Evolutionary conservation across 2,797 vertebrate species (phyloP).

Genomic region (Periparus ater): DNA sequence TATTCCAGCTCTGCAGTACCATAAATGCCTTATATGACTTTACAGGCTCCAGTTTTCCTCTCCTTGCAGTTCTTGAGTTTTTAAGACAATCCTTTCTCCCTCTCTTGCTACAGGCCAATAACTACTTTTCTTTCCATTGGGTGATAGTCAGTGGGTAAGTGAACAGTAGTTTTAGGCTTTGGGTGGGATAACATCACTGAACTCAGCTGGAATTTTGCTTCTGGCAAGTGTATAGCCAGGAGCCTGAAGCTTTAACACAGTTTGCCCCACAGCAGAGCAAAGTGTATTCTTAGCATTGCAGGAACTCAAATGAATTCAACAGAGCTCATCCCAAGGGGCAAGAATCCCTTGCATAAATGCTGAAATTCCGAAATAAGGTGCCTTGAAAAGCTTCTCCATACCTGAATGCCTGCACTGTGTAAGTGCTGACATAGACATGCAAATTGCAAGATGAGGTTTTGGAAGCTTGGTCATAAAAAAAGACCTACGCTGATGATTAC

Average conservation of each 20-base stretch:
- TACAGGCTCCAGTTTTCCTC: neutral
- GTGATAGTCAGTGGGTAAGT: neutral
- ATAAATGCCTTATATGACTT: neutral
- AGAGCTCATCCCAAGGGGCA: neutral
- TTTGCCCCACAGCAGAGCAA: conserved; percentile 14
- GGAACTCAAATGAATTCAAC: neutral
- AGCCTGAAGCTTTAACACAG: neutral
- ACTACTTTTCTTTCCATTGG: neutral
- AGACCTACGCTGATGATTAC: neutral
- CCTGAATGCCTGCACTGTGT: neutral
- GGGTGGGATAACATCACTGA: neutral
- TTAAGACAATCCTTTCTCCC: neutral
- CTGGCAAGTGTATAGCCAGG: neutral
- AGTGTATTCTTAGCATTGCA: neutral
- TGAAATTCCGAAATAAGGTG: conserved; percentile 16
- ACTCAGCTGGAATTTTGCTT: neutral
- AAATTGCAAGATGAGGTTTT: neutral
- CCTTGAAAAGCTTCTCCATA: neutral
- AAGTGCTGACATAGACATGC: neutral
- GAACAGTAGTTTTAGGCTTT: neutral
- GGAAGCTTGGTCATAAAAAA: neutral
- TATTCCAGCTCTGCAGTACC: neutral
- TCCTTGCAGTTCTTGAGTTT: neutral
- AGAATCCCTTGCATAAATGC: neutral
- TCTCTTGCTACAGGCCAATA: neutral